Conservation (phyloP, 2,888 invertebrate species). For the Amiota communis region DNA sequence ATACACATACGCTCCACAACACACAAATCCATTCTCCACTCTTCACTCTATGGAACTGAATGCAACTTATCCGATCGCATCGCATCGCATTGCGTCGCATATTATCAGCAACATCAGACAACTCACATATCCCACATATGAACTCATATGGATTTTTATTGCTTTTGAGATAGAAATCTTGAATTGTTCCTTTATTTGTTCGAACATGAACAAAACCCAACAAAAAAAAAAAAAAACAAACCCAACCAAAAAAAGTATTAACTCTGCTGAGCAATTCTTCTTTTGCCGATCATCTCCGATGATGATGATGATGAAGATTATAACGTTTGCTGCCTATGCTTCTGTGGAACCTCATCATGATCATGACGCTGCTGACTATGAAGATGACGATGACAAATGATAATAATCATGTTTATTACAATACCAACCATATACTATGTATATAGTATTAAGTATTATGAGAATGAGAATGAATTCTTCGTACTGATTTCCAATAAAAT, state of each 20-base stretch:
- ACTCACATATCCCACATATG: conserved; percentile 6
- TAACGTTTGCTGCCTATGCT: background rate
- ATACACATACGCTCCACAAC: background rate
- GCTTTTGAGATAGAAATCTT: conserved; percentile 61
- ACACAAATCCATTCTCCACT: background rate
- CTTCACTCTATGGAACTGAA: no score
- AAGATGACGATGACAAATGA: no score
- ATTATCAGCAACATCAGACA: background rate
- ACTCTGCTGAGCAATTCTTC: background rate
- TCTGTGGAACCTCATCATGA: no score
- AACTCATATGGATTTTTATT: conserved; percentile 64
- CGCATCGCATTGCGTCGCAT: no score
- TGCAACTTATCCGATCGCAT: no score
- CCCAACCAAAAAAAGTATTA: background rate
- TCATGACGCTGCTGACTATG: no score
- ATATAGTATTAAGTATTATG: conserved; percentile 14
- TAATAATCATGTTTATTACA: no score
- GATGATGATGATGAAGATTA: conserved; percentile 1
- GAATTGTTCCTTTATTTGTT: conserved; percentile 12
- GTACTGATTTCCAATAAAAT: conserved; percentile 66
- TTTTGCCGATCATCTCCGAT: background rate
- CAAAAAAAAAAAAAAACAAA: conserved; percentile 20
- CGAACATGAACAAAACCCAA: conserved; percentile 18
- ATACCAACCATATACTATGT: no score
- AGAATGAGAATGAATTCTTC: conserved; percentile 60